These are phyloP conservation scores for Catocala sponsa DNA, from an alignment of 2,888 invertebrate species.

Conservation along the genomic window DNA sequence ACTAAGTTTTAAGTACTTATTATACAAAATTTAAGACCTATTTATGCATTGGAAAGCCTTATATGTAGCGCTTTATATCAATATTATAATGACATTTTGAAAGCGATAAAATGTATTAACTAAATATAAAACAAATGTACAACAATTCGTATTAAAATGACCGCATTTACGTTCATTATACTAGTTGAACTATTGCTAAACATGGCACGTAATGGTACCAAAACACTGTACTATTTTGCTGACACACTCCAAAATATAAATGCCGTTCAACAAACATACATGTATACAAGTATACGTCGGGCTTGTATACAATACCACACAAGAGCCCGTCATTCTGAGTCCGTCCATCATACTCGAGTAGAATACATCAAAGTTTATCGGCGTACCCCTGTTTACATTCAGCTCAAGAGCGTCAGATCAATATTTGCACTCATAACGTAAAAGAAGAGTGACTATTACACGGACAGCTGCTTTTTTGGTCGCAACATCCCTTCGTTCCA, in stretches of 20 bases:
- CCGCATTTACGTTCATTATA: background rate
- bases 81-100: too few species aligned
- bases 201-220: conserved; percentile 20
- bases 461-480: conserved; percentile 52
- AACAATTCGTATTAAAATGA: background rate
- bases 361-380: conserved; percentile 51
- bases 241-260: background rate
- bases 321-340: conserved; percentile 34
- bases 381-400: conserved; percentile 49
- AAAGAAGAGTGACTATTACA: conserved; percentile 51
- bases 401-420: conserved; percentile 45
- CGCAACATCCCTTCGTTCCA: conserved; percentile 48
- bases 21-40: too few species aligned
- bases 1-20: too few species aligned
- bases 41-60: too few species aligned
- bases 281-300: conserved; percentile 2
- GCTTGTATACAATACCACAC: conserved; percentile 28
- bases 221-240: background rate
- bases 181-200: conserved; percentile 3
- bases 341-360: conserved; percentile 41
- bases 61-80: too few species aligned
- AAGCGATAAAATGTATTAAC: too few species aligned
- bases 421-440: conserved; percentile 53
- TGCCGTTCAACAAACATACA: background rate
- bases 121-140: too few species aligned